These are phyloP conservation scores for Nerophis ophidion DNA, from an alignment of 2,113 vertebrate genomes.

Conservation along the genomic window DNA sequence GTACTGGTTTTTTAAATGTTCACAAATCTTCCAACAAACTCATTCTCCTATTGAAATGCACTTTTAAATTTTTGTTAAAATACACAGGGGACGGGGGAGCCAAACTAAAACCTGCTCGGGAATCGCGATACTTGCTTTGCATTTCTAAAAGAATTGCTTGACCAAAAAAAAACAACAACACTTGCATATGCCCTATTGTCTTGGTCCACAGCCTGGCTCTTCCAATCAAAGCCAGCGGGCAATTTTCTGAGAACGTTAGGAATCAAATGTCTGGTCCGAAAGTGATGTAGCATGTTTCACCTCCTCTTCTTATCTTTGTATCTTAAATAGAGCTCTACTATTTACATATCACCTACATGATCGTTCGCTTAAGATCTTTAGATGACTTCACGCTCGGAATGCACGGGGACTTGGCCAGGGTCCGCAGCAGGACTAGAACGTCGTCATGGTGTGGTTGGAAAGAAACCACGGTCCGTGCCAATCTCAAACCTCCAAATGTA, in stretches of 20 bases:
- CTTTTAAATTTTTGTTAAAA: constrained; percentile 7
- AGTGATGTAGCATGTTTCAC: constrained; percentile 77
- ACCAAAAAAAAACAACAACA: constrained; percentile 98
- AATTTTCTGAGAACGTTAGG: constrained; percentile 26
- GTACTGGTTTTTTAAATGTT: neutral
- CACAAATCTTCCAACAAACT: constrained; percentile 10
- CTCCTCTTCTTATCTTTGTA: constrained; percentile 9
- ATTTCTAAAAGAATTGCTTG: constrained; percentile 78
- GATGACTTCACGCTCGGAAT: constrained; percentile 23
- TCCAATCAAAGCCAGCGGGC: constrained; percentile 38
- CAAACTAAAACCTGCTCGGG: constrained; percentile 85
- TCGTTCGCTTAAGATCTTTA: constrained; percentile 29
- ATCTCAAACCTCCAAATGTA: constrained; percentile 1
- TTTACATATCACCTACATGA: constrained; percentile 39
- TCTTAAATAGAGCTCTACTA: constrained; percentile 41
- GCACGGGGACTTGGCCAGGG: neutral
- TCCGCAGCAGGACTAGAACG: constrained; percentile 20
- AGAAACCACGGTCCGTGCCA: neutral
- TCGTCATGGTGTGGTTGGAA: neutral
- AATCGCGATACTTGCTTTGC: constrained; percentile 64
- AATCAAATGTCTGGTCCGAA: constrained; percentile 72
- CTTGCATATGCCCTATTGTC: constrained; percentile 89
- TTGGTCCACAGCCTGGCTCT: constrained; percentile 78
- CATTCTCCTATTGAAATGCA: constrained; percentile 4
- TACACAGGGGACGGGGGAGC: constrained; percentile 10